phyloP scores from a whole-genome alignment of 2,888 invertebrate species.

The Tipula lateralis region DNA sequence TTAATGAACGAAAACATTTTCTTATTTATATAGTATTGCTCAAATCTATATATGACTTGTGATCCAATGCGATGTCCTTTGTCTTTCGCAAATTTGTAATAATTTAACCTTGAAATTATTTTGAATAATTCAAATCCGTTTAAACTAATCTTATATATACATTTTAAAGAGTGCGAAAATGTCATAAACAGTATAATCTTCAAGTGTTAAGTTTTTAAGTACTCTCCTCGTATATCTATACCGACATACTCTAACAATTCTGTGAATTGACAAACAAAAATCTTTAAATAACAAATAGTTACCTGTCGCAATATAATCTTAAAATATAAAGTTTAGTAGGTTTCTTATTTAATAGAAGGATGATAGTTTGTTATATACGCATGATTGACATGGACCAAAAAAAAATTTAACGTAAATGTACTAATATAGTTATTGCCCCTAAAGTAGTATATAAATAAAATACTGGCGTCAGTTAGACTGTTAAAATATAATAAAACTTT shows the following conservation, averaged over 20 bases:
- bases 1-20: too few relatives aligned
- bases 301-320: neutral
- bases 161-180: neutral
- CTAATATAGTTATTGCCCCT: neutral
- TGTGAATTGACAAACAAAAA: neutral
- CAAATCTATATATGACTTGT: too few relatives aligned
- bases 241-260: neutral
- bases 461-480: neutral
- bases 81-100: neutral
- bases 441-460: neutral
- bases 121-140: neutral
- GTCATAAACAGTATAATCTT: neutral
- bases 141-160: neutral
- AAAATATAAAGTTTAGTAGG: neutral
- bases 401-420: neutral
- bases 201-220: neutral
- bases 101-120: neutral
- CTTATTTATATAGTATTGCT: too few relatives aligned
- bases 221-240: too few relatives aligned
- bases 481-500: slow-evolving; percentile 11
- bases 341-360: neutral
- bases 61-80: too few relatives aligned
- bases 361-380: neutral
- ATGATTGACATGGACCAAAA: neutral
- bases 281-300: neutral